Evolutionary conservation across 2,797 vertebrate species (phyloP).

Genomic region (Artibeus jamaicensis): DNA sequence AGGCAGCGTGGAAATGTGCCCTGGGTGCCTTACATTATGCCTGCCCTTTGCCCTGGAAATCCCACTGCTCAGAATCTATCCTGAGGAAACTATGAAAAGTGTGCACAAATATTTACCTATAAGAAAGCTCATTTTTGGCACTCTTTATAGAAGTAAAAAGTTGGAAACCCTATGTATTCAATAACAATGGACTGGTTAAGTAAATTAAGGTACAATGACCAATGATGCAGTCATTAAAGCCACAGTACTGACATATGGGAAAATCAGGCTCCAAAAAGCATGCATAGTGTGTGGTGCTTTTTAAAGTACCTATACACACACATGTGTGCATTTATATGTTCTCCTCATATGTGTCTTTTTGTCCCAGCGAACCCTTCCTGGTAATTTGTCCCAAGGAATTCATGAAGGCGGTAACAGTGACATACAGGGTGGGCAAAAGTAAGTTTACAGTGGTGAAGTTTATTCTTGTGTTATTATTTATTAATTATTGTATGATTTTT

Average conservation of each 20-base stretch:
- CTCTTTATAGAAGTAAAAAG: neutral
- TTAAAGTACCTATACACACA: neutral
- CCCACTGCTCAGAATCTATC: neutral
- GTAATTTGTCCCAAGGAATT: neutral
- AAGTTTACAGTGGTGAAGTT: neutral
- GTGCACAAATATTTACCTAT: slow-evolving; percentile 22
- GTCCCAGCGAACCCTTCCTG: neutral
- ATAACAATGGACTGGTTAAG: neutral
- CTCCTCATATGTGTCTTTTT: neutral
- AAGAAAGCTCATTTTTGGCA: slow-evolving; percentile 29
- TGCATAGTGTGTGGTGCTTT: neutral
- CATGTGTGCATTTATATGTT: neutral
- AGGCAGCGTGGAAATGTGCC: neutral
- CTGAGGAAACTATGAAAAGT: slow-evolving; percentile 30
- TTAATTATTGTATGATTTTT: neutral
- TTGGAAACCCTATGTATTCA: neutral
- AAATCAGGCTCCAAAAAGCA: slow-evolving; percentile 5
- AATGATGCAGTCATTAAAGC: neutral
- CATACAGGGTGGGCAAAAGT: neutral
- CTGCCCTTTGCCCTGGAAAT: neutral
- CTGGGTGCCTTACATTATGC: neutral
- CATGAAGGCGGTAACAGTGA: neutral
- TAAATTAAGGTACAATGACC: neutral
- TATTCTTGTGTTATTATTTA: neutral
- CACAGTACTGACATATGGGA: neutral